Conservation (phyloP, 2,797 vertebrate genomes). For the Pipistrellus nathusii region DNA sequence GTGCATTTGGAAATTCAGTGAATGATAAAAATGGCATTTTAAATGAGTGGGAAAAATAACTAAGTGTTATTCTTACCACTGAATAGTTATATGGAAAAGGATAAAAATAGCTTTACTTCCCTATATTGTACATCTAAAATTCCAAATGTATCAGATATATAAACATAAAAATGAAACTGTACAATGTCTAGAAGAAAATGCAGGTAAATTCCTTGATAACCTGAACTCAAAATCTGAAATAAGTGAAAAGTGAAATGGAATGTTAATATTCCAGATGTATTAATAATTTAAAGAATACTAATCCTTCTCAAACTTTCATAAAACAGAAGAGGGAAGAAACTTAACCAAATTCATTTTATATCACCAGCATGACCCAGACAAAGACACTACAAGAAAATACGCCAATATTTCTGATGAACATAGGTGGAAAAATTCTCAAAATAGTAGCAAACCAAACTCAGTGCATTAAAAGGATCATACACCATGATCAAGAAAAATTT, state of each 20-base stretch:
- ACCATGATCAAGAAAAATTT: neutral
- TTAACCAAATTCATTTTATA: neutral
- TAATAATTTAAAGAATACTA: neutral
- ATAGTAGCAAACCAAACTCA: neutral
- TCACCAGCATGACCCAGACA: neutral
- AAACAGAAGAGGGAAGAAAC: neutral
- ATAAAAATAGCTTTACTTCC: neutral
- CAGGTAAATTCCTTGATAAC: conserved; percentile 33
- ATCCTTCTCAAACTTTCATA: neutral
- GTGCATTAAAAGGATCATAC: neutral
- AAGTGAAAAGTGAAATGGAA: neutral
- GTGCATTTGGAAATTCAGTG: neutral
- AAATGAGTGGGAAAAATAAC: neutral
- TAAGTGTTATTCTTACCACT: conserved; percentile 17
- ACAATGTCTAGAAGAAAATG: neutral
- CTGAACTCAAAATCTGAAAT: neutral
- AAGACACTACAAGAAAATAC: neutral
- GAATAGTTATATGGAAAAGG: neutral
- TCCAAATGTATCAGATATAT: neutral
- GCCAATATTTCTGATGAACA: neutral
- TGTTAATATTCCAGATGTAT: neutral
- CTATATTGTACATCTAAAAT: neutral
- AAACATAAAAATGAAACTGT: neutral
- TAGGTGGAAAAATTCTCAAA: conserved; percentile 13
- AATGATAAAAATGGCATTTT: neutral